Conservation (phyloP, 2,888 invertebrate species). For the Cylloceria caligata region DNA sequence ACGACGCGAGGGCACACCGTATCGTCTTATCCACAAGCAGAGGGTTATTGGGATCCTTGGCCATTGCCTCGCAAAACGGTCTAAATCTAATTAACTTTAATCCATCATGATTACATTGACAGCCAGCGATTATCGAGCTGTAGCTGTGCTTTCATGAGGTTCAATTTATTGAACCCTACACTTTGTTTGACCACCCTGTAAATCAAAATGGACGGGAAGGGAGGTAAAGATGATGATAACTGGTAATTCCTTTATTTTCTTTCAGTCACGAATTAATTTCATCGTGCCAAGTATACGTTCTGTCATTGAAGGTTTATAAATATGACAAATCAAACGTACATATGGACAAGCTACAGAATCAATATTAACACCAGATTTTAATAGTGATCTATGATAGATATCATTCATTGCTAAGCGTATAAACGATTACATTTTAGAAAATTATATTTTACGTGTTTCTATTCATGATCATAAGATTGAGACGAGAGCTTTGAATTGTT, state of each 20-base stretch:
- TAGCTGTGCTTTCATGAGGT: background rate
- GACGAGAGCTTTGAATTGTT: no score
- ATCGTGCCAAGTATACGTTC: background rate
- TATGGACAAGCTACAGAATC: no score
- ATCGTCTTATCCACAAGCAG: conserved; percentile 34
- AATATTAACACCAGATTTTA: no score
- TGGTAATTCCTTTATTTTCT: background rate
- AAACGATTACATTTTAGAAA: no score
- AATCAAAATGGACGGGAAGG: background rate
- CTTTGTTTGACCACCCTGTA: conserved; percentile 5
- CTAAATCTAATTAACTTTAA: conserved; percentile 81
- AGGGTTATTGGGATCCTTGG: conserved; percentile 15
- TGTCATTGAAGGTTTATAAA: background rate
- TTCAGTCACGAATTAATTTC: background rate
- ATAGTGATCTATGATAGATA: no score
- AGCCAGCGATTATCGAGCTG: conserved; percentile 72
- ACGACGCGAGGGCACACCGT: conserved; percentile 52
- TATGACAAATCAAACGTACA: no score
- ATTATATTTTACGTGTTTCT: no score
- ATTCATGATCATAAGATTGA: no score
- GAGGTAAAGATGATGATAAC: background rate
- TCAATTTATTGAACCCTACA: conserved; percentile 17
- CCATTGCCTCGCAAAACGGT: conserved; percentile 66
- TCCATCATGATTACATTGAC: conserved; percentile 75
- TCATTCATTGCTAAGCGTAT: no score